phyloP scores from a whole-genome alignment of 1,140 invertebrate species.

The Zaprionus davidi region DNA sequence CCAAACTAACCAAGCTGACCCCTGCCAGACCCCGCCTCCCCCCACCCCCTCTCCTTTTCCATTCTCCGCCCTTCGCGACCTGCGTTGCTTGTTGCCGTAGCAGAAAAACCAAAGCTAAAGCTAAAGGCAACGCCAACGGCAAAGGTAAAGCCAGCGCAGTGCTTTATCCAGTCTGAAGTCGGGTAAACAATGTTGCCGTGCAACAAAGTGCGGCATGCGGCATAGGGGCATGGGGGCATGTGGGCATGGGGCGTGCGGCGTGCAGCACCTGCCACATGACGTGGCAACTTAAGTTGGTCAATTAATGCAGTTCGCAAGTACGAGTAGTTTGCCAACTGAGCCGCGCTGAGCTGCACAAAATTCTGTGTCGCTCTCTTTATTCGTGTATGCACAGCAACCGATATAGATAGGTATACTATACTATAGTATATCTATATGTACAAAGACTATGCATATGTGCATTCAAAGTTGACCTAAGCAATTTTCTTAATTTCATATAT shows the following conservation, averaged over 20 bases:
- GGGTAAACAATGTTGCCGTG: constrained; percentile 3
- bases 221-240: background rate
- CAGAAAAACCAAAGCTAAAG: background rate
- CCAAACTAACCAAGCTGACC: background rate
- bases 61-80: too few relatives aligned
- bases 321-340: background rate
- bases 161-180: background rate
- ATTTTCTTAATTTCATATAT: background rate
- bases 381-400: too few relatives aligned
- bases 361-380: too few relatives aligned
- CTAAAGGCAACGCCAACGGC: background rate
- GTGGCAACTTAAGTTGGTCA: constrained; percentile 8
- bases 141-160: background rate
- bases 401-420: too few relatives aligned
- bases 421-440: too few relatives aligned
- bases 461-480: background rate
- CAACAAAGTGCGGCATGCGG: background rate
- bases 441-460: background rate
- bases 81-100: background rate
- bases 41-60: background rate
- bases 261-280: background rate
- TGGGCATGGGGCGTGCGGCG: background rate
- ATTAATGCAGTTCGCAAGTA: constrained; percentile 7
- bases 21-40: background rate
- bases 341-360: background rate